Conservation (phyloP, 2,797 vertebrate genomes). For the Sebastolobus altivelis region DNA sequence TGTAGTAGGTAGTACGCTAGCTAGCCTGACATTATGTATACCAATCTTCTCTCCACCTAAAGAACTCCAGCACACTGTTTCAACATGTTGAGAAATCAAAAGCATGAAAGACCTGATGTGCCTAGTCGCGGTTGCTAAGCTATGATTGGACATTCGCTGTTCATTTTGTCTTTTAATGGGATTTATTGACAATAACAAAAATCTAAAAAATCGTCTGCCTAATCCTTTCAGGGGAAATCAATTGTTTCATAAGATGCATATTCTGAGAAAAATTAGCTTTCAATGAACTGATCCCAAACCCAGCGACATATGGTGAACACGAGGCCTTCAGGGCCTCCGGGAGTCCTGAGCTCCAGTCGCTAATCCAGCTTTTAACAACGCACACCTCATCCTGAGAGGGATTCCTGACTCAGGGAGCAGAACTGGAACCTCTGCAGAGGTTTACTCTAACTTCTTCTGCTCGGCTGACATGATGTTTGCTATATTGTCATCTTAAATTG, state of each 20-base stretch:
- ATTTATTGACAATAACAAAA: background rate
- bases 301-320: background rate
- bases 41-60: background rate
- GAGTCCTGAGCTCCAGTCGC: background rate
- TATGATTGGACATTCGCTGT: background rate
- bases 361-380: conserved; percentile 11
- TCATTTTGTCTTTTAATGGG: background rate
- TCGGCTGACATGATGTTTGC: conserved; percentile 29
- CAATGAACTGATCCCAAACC: background rate
- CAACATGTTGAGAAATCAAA: background rate
- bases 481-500: conserved; percentile 37
- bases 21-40: background rate
- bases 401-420: conserved; percentile 6
- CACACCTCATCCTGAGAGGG: background rate
- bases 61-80: background rate
- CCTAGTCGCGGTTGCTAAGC: background rate
- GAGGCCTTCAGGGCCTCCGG: conserved; percentile 2
- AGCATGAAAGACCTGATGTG: background rate
- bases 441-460: background rate
- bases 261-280: background rate
- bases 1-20: background rate
- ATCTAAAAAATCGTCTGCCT: background rate
- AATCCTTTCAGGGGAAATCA: conserved; percentile 10
- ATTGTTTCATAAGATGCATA: background rate
- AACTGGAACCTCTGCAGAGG: background rate